Percentiles rank a stretch among this genome's conserved stretches.
These are phyloP conservation scores for Ctenomys sociabilis DNA, from an alignment of 2,113 vertebrate species.

Conservation along the genomic window DNA sequence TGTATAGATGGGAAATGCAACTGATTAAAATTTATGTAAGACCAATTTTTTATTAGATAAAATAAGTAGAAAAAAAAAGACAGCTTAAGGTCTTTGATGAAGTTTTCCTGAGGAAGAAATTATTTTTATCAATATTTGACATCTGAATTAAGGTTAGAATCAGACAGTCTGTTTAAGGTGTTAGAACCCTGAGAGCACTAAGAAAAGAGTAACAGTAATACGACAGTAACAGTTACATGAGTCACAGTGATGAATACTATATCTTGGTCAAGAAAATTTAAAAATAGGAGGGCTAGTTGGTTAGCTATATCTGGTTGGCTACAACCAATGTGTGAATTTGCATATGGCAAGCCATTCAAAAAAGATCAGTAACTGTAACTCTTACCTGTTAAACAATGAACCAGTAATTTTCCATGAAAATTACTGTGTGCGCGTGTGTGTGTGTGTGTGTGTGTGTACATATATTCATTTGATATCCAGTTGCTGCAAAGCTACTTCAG, in stretches of 20 bases:
- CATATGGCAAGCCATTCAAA: neutral
- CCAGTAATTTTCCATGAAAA: neutral
- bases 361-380: neutral
- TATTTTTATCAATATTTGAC: neutral
- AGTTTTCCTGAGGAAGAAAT: neutral
- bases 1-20: neutral
- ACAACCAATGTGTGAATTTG: neutral
- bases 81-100: neutral
- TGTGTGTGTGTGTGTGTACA: no score
- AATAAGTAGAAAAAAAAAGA: neutral
- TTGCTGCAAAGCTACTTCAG: neutral
- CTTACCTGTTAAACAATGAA: neutral
- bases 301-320: neutral
- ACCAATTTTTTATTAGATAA: neutral
- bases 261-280: neutral
- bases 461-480: neutral
- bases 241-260: fast-evolving
- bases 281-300: neutral
- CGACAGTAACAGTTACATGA: neutral
- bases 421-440: no score
- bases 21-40: neutral
- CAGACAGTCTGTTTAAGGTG: neutral
- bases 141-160: neutral
- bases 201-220: no score
- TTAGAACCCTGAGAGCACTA: neutral